Conservation (phyloP, 2,113 vertebrate species). For the Etheostoma cragini region DNA sequence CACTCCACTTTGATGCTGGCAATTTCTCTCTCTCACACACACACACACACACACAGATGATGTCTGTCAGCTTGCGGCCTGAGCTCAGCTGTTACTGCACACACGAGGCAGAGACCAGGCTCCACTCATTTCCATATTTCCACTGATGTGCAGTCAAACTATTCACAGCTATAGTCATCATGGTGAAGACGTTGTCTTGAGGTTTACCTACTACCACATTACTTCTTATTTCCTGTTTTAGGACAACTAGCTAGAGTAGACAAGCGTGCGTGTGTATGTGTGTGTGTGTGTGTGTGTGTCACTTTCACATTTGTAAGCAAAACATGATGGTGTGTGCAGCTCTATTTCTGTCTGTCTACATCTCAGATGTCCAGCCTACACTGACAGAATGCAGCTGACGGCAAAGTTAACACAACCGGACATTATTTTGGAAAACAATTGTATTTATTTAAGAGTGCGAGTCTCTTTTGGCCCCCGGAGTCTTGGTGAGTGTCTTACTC, state of each 20-base stretch:
- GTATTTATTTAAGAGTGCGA: background rate
- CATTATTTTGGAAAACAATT: background rate
- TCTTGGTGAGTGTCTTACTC: too few relatives aligned
- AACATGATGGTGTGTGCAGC: conserved; percentile 43
- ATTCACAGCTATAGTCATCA: background rate
- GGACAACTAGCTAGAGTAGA: background rate
- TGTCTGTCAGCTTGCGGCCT: conserved; percentile 47
- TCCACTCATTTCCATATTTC: background rate
- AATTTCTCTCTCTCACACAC: conserved; percentile 16
- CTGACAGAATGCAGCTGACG: background rate
- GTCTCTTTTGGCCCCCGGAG: background rate
- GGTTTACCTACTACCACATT: background rate
- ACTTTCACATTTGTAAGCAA: conserved; percentile 32
- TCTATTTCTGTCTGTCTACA: conserved; percentile 44
- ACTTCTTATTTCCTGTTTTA: background rate
- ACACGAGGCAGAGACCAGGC: background rate
- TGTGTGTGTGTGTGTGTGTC: background rate
- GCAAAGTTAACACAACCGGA: background rate
- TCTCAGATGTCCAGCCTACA: conserved; percentile 16
- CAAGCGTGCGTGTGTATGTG: background rate
- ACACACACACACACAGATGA: conserved; percentile 14
- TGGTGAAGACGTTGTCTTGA: background rate
- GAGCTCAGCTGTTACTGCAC: conserved; percentile 40
- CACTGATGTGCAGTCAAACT: background rate
- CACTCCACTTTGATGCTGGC: conserved; percentile 72